Conservation (phyloP, 2,888 invertebrate genomes). For the Poecilobothrus nobilitatus region DNA sequence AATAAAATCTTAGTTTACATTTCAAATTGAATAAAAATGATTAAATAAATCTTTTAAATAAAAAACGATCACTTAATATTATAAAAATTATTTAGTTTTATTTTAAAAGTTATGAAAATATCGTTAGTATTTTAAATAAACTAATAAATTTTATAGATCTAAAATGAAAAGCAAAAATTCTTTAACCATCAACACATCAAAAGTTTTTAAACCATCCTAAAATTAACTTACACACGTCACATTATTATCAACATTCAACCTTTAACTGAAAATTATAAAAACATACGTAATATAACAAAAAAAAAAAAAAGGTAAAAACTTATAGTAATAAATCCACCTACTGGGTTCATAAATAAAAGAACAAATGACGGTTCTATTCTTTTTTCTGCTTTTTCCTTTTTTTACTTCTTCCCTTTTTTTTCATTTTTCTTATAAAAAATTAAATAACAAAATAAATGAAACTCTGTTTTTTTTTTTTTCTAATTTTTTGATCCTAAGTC, state of each 20-base stretch:
- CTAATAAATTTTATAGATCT: too few relatives aligned
- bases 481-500: neutral
- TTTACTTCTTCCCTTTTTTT: neutral
- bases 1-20: too few relatives aligned
- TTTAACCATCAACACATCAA: too few relatives aligned
- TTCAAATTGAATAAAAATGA: too few relatives aligned
- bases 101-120: too few relatives aligned
- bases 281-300: neutral
- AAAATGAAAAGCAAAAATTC: too few relatives aligned
- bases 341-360: constrained; percentile 6
- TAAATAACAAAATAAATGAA: neutral
- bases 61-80: too few relatives aligned
- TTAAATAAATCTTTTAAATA: too few relatives aligned
- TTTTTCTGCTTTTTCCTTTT: neutral
- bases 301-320: neutral
- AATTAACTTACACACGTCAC: neutral
- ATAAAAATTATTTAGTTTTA: too few relatives aligned
- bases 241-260: neutral
- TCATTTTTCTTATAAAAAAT: neutral
- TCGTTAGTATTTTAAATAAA: too few relatives aligned
- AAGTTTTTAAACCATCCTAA: neutral
- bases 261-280: neutral
- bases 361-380: constrained; percentile 1
- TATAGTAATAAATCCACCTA: neutral
- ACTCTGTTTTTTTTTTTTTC: neutral